These are phyloP conservation scores for Geophilus truncorum DNA, from an alignment of 2,888 invertebrate genomes.

Conservation along the genomic window DNA sequence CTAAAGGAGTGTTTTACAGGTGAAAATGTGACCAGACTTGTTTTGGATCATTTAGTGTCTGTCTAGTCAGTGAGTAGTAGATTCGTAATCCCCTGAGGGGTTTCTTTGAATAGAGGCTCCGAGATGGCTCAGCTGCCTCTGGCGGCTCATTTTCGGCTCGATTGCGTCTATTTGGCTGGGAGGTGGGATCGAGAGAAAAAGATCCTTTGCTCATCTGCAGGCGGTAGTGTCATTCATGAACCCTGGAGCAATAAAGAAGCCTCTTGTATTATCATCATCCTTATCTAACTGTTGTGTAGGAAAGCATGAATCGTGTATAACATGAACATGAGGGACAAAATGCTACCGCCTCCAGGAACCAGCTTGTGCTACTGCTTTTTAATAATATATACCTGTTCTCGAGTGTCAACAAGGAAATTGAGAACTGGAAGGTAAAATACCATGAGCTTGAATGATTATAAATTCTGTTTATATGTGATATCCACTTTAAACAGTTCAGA, in stretches of 20 bases:
- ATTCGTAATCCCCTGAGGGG: slow-evolving; percentile 5
- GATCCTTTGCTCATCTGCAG: slow-evolving; percentile 24
- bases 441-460: too few relatives aligned
- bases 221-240: slow-evolving; percentile 21
- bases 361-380: neutral
- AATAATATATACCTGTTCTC: neutral
- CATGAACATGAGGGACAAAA: neutral
- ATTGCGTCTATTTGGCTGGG: slow-evolving; percentile 24
- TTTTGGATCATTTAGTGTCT: neutral
- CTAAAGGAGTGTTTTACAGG: neutral
- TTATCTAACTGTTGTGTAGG: slow-evolving; percentile 25
- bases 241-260: neutral
- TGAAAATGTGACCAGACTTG: neutral
- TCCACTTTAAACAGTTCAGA: too few relatives aligned
- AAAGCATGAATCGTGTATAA: slow-evolving; percentile 12
- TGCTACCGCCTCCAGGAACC: neutral
- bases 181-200: slow-evolving; percentile 13
- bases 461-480: too few relatives aligned
- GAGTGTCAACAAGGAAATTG: neutral
- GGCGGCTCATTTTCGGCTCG: slow-evolving; percentile 12
- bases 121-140: slow-evolving; percentile 12
- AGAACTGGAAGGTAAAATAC: neutral
- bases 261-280: slow-evolving; percentile 13
- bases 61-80: neutral
- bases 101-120: neutral